Evolutionary conservation across 2,888 invertebrate species (phyloP), one percentile per base, ranked within the genome.

Genomic region (Drosophila percnosoma): DNA sequence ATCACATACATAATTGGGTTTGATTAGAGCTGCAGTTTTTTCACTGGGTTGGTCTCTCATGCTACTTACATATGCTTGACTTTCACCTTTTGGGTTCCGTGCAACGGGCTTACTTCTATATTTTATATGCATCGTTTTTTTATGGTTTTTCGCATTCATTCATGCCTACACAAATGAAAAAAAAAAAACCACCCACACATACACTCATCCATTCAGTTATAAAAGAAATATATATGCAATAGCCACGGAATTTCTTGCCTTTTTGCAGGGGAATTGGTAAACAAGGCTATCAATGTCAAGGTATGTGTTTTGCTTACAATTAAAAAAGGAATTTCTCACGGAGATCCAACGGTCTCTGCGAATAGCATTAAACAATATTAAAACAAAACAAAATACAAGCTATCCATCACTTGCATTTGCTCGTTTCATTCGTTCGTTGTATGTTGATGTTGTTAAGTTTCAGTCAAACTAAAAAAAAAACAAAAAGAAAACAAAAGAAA

Each of bases 221-320:
- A 82, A 83, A 82, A 70, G 67, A 83, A 85, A 79, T 80, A 87
- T 80, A 80, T 80, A 81, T 81, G 78, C 92, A 92, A 89, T 89
- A 92, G 92, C 91, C 91, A 92, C 91, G 92, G 92, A 92, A 91
- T 92, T 92, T 93, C 93, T 94, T 94, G 93, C 94, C 94, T 93
- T 94, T 89, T 96, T 96, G 93, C 96, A 98, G 98, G 98, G 98
- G 98, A 94, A 95, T 98, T 94, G 98, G 98, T 93, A 98, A 98
- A 94, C 98, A 98, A 95, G 98, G 98, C 93, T 98, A 98, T 95
- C 98, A 98, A 94, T 98, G 98, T 95, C 98, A 98, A 97, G 98
- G 98, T 98, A 95, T 94, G 93, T 93, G 90, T 91, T 86, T 89
- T 86, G 85, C 85, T 86, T 86, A 67, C 86, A 87, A 78, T 87